Conservation (phyloP, 2,113 vertebrate species). For the Labrus mixtus region DNA sequence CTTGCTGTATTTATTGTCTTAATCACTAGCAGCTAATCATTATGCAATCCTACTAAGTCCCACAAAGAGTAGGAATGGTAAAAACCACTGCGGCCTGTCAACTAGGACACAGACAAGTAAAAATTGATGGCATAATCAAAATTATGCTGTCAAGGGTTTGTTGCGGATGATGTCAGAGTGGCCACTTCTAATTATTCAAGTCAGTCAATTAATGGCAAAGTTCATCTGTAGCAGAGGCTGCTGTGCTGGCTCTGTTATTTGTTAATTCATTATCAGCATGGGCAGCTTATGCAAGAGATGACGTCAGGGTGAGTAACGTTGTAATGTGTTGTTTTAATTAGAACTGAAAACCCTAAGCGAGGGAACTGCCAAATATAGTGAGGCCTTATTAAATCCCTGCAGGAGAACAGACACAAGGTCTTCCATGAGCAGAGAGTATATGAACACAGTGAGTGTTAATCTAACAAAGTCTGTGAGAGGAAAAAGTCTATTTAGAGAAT, state of each 20-base stretch:
- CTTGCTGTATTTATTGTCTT: too few species aligned
- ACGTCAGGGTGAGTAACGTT: slow-evolving; percentile 21
- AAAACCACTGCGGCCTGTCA: too few species aligned
- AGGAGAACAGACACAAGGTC: not conserved
- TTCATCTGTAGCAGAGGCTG: not conserved
- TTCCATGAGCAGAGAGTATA: not conserved
- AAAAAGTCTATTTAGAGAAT: slow-evolving; percentile 12
- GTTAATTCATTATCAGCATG: slow-evolving; percentile 14
- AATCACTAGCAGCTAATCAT: too few species aligned
- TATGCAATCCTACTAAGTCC: too few species aligned
- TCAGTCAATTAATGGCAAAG: not conserved
- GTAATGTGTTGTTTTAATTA: slow-evolving; percentile 19
- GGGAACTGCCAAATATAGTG: slow-evolving; percentile 3
- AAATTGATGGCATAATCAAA: not conserved
- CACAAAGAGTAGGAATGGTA: too few species aligned
- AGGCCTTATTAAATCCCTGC: slow-evolving; percentile 5
- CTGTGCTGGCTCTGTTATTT: slow-evolving; percentile 4
- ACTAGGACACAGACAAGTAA: not conserved
- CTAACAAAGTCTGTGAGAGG: not conserved
- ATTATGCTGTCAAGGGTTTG: not conserved
- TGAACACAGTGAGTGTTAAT: not conserved
- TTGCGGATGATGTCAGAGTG: not conserved
- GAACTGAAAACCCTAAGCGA: slow-evolving; percentile 10
- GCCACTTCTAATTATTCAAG: not conserved
- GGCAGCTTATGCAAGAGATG: slow-evolving; percentile 18